Evolutionary conservation across 2,888 invertebrate species (phyloP), one percentile per base, ranked within the genome.

Genomic region (Himalopsyche japonica): DNA sequence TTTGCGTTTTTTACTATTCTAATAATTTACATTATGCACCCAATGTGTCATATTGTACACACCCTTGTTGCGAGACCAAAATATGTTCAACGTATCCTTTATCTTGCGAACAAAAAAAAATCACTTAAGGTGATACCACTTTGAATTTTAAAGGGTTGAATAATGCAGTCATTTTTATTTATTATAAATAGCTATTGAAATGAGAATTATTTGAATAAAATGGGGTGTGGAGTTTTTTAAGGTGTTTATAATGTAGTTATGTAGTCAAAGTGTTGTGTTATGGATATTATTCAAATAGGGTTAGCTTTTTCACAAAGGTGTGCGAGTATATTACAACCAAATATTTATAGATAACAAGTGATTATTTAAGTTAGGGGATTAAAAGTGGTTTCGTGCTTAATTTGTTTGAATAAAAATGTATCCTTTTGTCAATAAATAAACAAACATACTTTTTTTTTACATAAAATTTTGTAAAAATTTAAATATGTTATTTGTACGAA

Each of bases 81-180:
- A 49, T 10, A 77, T 76, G 32, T 76, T 47, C 12, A 79, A 24
- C 10, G 64, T 49, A 76, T 32, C 80, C 80, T 49, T 30, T 81
- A 64, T 84, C 79, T 84, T 79, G 81, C 76, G 84, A 81, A 82
- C 79, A 76, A 83, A 49, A 84, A 84, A 79, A 84, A 84, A 82
- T 37, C 81, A 64, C 83, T 84, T 64, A 80, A 84, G 80, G 86
- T 81, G 70, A 81, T 81, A 81, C 76, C 47, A 37, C 77, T 78
- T 80, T 78, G 78, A 86, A 80, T 77, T 84, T 82, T 70, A 47
- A 86, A 84, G 86, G 86, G 86, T 86, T 86, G 86, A 43, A 84
- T 86, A 86, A 84, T 84, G 80, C 57, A 80, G 78, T 80, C 47
- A 48, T 78, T 70, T 27, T 70, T 70, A 70, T 70, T 27, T 70